Conservation (phyloP, 2,888 invertebrate species). For the Temnothorax rugatulus region DNA sequence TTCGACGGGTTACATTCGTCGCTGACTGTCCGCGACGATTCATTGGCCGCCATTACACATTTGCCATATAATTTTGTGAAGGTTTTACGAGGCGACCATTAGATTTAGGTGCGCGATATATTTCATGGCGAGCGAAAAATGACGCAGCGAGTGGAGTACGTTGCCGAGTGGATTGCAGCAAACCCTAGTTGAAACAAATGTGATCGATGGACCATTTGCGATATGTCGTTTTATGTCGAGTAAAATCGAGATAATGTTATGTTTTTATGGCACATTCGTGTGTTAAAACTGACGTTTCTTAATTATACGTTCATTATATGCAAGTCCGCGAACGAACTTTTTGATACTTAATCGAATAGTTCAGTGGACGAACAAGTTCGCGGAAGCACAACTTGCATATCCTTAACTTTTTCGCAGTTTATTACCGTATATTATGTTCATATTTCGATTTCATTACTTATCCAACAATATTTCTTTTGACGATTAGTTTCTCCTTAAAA, state of each 20-base stretch:
- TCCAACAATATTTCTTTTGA: neutral
- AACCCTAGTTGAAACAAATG: slow-evolving; percentile 48
- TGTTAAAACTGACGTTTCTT: slow-evolving; percentile 49
- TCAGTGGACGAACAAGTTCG: neutral
- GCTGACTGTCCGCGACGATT: slow-evolving; percentile 24
- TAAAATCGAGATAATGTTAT: slow-evolving; percentile 45
- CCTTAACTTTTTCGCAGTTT: neutral
- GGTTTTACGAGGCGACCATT: slow-evolving; percentile 35
- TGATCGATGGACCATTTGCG: slow-evolving; percentile 47
- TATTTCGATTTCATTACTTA: neutral
- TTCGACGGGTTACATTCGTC: slow-evolving; percentile 10
- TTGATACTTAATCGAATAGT: slow-evolving; percentile 34
- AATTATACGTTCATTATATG: slow-evolving; percentile 26
- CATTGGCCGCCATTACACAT: slow-evolving; percentile 43
- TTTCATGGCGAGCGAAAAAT: slow-evolving; percentile 48
- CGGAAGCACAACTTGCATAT: slow-evolving; percentile 11
- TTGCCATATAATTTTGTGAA: slow-evolving; percentile 47
- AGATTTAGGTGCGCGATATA: slow-evolving; percentile 51
- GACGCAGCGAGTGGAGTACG: slow-evolving; percentile 34
- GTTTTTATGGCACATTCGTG: slow-evolving; percentile 33
- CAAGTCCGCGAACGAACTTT: neutral
- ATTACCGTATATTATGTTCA: neutral
- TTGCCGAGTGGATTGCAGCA: slow-evolving; percentile 49
- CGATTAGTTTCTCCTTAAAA: neutral
- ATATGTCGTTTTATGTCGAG: slow-evolving; percentile 28